Evolutionary conservation across 1,140 invertebrate genomes (phyloP).

Genomic region (Drosophila orena): DNA sequence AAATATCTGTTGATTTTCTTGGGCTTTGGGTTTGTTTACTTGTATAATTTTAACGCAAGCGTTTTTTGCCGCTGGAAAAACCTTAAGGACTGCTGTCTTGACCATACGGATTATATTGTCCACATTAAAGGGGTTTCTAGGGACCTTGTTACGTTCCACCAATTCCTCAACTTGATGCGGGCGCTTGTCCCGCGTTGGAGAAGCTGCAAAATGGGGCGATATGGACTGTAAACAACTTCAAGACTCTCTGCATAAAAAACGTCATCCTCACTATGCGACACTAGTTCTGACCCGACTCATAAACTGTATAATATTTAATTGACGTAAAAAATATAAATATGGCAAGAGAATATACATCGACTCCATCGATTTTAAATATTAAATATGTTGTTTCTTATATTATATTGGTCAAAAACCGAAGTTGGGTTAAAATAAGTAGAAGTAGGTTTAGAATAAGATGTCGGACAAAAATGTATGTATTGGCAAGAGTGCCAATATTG

Average conservation of each 20-base stretch:
- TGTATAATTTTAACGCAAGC: conserved; percentile 11
- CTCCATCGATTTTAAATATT: too few relatives aligned
- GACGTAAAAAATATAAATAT: too few relatives aligned
- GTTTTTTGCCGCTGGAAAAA: conserved; percentile 17
- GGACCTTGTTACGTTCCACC: conserved; percentile 15
- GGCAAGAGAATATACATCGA: too few relatives aligned
- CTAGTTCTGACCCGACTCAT: not conserved
- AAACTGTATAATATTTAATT: too few relatives aligned
- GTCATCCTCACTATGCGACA: not conserved
- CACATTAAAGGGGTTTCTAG: not conserved
- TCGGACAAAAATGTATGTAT: not conserved
- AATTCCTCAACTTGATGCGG: conserved; percentile 49
- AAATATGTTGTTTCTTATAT: too few relatives aligned
- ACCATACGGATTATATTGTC: conserved; percentile 10
- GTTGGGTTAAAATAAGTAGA: too few relatives aligned
- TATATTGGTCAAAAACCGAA: too few relatives aligned
- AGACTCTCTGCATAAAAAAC: not conserved
- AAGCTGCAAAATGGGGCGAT: conserved; percentile 46
- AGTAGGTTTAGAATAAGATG: too few relatives aligned
- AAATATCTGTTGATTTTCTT: not conserved
- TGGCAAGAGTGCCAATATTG: not conserved
- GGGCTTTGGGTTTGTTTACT: conserved; percentile 9
- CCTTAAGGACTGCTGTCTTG: conserved; percentile 34
- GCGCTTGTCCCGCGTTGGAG: conserved; percentile 15
- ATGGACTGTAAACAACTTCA: conserved; percentile 15